Evolutionary conservation across 1,140 invertebrate species (phyloP), one percentile per base, ranked within the genome.

Genomic region (Amyelois transitella): DNA sequence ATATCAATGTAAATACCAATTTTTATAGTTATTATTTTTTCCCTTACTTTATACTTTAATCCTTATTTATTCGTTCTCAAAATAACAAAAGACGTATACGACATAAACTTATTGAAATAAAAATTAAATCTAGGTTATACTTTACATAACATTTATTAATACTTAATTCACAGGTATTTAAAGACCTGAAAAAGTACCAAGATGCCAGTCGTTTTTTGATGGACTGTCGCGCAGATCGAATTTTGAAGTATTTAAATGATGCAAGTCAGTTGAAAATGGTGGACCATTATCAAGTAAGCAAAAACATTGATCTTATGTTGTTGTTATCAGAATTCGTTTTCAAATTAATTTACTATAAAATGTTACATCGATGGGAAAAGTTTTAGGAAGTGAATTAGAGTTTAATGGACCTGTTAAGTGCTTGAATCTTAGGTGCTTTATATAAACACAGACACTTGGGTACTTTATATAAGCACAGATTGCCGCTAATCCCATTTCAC

Each of bases 201-300:
- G 93, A 95, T 66, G 32, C 32, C 8, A 91, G 90, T 53, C 92
- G 94, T 61, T 91, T 98, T n/a, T 88, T 98, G 20, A 65, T 98
- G 7, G 96, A 98, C 66, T 96, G 96, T 65, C 79, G 90, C 0
- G 89, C 91, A 0, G 91, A 94, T 3, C 91, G 91, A 48, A 88
- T 96, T 1, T 60, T 91, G 0, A 77, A 89, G 4, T 90, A 96
- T 51, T 86, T 97, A 38, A 88, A 90, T 24, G 93, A 96, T 74
- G 95, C 95, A 0, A 91, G 92, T 63, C 91, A 94, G 79, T 90
- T 96, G 1, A 93, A 94, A 61, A 91, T 96, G 83, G 79, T 96
- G 51, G 92, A 92, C 12, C 93, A 94, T 72, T 94, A 95, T 80
- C 91, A 90, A 81, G 90, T 90, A 68, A 0, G 10, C 54, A 28